These are phyloP conservation scores for Amphiura filiformis DNA, from an alignment of 35 echinoderm and acorn worm species.

Conservation along the genomic window DNA sequence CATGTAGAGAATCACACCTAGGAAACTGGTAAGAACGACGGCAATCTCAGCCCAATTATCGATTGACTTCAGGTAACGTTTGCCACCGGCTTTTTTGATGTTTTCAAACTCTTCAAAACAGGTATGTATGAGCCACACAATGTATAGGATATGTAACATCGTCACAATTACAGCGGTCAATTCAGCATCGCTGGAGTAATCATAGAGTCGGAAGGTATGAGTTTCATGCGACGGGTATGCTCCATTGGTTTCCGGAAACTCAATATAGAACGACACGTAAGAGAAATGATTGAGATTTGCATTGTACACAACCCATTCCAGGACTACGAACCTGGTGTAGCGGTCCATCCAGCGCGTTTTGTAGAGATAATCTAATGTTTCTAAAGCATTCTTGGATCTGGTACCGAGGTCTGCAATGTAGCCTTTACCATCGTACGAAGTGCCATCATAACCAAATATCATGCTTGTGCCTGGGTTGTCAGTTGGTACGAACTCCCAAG, in stretches of 20 bases:
- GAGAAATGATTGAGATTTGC: not conserved
- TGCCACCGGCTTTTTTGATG: not conserved
- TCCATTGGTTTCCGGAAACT: not conserved
- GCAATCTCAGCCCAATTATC: not conserved
- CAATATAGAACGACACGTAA: not conserved
- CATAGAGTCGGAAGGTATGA: not conserved
- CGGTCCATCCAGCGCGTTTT: not conserved
- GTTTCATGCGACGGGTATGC: not conserved
- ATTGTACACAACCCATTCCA: not conserved
- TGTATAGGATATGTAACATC: not conserved
- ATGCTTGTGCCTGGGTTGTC: not conserved
- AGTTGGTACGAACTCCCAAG: not conserved
- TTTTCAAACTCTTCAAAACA: slow-evolving; percentile 11
- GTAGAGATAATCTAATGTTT: not conserved
- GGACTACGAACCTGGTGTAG: not conserved
- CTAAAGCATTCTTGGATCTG: not conserved
- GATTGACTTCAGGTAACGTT: not conserved
- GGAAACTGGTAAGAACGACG: not conserved
- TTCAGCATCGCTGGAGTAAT: not conserved
- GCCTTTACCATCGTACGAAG: not conserved
- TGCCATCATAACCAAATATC: not conserved
- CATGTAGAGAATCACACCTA: not conserved
- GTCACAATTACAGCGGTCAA: not conserved
- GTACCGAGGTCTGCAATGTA: not conserved
- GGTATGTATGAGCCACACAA: not conserved